Conservation (phyloP, 2,113 vertebrate genomes). For the Melozone crissalis region DNA sequence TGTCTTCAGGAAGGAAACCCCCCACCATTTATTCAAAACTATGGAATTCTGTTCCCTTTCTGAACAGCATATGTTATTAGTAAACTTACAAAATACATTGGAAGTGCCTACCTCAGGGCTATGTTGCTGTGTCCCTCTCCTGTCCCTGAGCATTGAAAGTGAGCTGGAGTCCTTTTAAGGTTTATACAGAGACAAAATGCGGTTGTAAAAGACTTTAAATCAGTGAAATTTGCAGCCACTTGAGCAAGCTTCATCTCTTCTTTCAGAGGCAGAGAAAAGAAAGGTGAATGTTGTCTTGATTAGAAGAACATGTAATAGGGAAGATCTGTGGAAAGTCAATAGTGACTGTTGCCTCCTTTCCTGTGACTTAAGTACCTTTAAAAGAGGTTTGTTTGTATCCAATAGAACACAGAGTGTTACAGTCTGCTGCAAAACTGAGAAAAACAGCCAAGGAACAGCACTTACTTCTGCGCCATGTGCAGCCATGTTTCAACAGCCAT, state of each 20-base stretch:
- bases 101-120: not conserved
- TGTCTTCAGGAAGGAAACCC: not conserved
- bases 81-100: not conserved
- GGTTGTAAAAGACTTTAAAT: not conserved
- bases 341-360: not conserved
- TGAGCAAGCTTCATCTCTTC: not conserved
- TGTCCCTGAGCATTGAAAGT: not conserved
- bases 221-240: not conserved
- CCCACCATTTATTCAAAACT: not conserved
- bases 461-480: not conserved
- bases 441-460: not conserved
- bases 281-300: not conserved
- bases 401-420: not conserved
- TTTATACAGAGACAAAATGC: not conserved
- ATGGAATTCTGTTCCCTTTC: not conserved
- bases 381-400: not conserved
- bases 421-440: not conserved
- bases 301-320: not conserved
- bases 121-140: not conserved
- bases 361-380: not conserved
- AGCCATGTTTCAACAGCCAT: too few species aligned
- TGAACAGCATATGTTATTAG: not conserved
- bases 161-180: not conserved
- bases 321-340: not conserved
- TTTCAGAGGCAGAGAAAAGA: not conserved